Conservation (phyloP, 2,797 vertebrate species). For the Erithacus rubecula region DNA sequence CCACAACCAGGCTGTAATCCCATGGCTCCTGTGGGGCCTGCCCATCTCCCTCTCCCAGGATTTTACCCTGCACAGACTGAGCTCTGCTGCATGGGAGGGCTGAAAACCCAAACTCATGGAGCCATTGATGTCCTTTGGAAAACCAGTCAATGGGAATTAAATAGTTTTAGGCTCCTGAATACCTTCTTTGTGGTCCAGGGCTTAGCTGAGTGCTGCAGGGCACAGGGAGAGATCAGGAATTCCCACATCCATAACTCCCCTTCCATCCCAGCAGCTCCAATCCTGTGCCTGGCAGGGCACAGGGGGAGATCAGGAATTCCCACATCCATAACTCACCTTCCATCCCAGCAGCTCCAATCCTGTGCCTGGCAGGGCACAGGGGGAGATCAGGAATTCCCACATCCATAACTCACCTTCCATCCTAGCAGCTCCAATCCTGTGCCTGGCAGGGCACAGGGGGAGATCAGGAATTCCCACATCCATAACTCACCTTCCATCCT, state of each 20-base stretch:
- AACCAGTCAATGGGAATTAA: constrained; percentile 37
- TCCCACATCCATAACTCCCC: neutral
- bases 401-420: too few species aligned
- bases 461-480: too few species aligned
- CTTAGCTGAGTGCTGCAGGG: neutral
- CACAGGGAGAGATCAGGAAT: neutral
- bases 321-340: too few species aligned
- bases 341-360: too few species aligned
- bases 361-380: too few species aligned
- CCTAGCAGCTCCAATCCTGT: too few species aligned
- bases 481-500: too few species aligned
- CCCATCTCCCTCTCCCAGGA: neutral
- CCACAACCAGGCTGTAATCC: neutral
- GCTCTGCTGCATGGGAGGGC: neutral
- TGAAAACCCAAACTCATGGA: neutral
- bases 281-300: constrained; percentile 18
- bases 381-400: too few species aligned
- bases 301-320: neutral
- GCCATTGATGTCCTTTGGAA: constrained; percentile 31
- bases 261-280: neutral
- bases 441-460: too few species aligned
- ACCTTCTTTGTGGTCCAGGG: neutral
- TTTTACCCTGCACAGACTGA: neutral
- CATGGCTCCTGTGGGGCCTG: neutral
- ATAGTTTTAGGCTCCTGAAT: constrained; percentile 18